Evolutionary conservation across 2,113 vertebrate genomes (phyloP), one percentile per base, ranked within the genome.

Genomic region (Brienomyrus brachyistius): DNA sequence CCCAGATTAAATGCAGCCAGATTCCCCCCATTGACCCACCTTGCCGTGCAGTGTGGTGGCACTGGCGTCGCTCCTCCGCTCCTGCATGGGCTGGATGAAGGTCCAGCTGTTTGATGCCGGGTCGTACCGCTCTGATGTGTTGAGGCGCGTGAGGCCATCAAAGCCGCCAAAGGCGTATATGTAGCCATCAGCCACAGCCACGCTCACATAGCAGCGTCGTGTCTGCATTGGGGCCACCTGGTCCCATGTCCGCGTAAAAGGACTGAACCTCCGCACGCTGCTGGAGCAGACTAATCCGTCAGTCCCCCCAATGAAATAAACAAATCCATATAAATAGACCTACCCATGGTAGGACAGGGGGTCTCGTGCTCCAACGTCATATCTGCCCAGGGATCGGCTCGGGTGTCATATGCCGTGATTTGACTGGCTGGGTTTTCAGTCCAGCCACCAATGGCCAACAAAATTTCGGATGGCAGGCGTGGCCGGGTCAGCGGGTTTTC

Each of bases 81-180:
- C 94, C 0, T 96, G 94, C 97, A 98, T 98, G 91, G 96, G 92
- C 45, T 95, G 90, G 0, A 97, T 96, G 62, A 97, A 91, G 0
- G 92, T 97, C 97, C 97, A 97, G 86, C 97, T 96, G 90, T 97
- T 97, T 13, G 94, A 96, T 90, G 96, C 94, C 0, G 97, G 96
- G 70, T 97, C 90, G 0, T 97, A 97, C 0, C 92, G 91, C 23
- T 98, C 97, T 0, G 95, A 96, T 0, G 96, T 96, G 92, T 95
- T 96, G 87, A 97, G 97, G 97, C n/a, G 97, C 15, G 15, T 17
- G 97, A 0, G 17, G 21, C 5, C 0, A 5, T 56, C 54, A 2
- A 7, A 21, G 54, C 21, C 54, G 5, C 54, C 54, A 1, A 59
- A 23, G 6, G 56, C 56, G 0, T 59, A 59, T 6, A 59, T 23